Conservation (phyloP, 1,140 invertebrate species). For the Agrypnia vestita region DNA sequence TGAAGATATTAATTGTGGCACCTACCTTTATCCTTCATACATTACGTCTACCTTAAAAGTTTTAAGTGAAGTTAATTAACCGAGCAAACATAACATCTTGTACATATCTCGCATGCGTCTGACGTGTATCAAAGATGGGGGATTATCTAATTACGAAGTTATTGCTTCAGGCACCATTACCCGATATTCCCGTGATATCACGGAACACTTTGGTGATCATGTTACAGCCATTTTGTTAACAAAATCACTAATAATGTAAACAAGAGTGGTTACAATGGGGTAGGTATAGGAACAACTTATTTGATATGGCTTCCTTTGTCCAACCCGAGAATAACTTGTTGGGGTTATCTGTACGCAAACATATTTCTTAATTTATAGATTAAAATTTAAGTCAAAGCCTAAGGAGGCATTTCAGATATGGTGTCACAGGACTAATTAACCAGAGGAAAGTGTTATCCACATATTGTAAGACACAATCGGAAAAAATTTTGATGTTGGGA, state of each 20-base stretch:
- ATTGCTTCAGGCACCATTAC: slow-evolving; percentile 5
- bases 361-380: background rate
- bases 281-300: slow-evolving; percentile 12
- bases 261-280: slow-evolving; percentile 40
- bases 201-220: slow-evolving; percentile 27
- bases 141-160: slow-evolving; percentile 17
- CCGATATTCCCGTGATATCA: background rate
- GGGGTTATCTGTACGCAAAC: background rate
- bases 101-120: background rate
- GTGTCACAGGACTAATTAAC: too few relatives aligned
- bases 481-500: too few relatives aligned
- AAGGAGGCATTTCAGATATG: too few relatives aligned
- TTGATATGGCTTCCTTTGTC: slow-evolving; percentile 53
- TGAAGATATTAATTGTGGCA: too few relatives aligned
- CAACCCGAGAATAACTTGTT: background rate
- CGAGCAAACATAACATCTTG: too few relatives aligned
- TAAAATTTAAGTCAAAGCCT: too few relatives aligned
- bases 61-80: too few relatives aligned
- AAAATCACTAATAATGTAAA: slow-evolving; percentile 58
- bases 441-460: too few relatives aligned
- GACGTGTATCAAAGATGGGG: background rate
- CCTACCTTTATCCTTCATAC: too few relatives aligned
- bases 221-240: slow-evolving; percentile 53
- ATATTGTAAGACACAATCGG: too few relatives aligned
- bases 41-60: too few relatives aligned